Evolutionary conservation across 2,113 vertebrate species (phyloP).

Genomic region (Engraulis encrasicolus): DNA sequence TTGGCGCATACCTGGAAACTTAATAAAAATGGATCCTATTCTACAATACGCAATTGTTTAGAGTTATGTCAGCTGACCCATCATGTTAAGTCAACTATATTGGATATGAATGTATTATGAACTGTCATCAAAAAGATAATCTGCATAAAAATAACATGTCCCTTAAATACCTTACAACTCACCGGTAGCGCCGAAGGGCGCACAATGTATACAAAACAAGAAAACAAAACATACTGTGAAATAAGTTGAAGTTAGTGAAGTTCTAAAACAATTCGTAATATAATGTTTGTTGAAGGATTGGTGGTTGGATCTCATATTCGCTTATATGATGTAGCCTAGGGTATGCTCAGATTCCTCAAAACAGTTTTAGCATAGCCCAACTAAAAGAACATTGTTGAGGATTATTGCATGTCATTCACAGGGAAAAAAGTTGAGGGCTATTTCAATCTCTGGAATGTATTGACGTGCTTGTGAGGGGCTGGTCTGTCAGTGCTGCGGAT

Average conservation of each 20-base stretch:
- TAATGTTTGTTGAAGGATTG: background rate
- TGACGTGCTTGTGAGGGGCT: background rate
- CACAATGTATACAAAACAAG: background rate
- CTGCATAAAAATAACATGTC: background rate
- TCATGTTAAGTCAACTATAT: background rate
- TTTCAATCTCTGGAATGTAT: background rate
- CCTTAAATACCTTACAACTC: background rate
- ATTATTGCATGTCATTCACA: background rate
- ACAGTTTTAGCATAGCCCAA: background rate
- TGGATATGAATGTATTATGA: background rate
- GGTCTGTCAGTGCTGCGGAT: background rate
- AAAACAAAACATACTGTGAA: background rate
- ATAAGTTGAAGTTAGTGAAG: background rate
- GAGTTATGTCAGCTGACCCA: background rate
- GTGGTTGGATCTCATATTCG: background rate
- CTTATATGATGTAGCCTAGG: too few relatives aligned
- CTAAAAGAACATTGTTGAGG: background rate
- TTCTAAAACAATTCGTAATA: background rate
- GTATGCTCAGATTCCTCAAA: too few relatives aligned
- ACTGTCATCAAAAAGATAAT: background rate
- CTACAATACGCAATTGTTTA: background rate
- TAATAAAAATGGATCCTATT: background rate
- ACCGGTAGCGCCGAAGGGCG: background rate
- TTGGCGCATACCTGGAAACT: background rate
- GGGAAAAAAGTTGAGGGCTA: background rate